Conservation (phyloP, 2,888 invertebrate genomes). For the Pollenia labialis region DNA sequence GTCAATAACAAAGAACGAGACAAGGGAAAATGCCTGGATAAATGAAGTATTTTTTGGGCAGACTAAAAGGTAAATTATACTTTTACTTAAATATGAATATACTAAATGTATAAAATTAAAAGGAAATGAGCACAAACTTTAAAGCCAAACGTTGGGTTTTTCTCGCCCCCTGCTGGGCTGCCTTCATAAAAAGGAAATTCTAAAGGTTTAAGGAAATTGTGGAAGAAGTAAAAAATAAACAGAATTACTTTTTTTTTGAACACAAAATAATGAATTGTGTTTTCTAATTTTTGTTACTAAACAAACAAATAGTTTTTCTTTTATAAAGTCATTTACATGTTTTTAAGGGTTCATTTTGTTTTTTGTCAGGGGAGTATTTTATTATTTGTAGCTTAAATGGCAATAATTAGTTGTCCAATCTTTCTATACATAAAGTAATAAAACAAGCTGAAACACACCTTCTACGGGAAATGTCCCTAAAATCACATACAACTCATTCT, state of each 20-base stretch:
- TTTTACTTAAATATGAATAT: background rate
- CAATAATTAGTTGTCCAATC: conserved; percentile 10
- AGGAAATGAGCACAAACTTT: conserved; percentile 20
- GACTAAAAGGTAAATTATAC: conserved; percentile 7
- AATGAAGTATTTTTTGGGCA: conserved; percentile 1
- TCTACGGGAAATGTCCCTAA: background rate
- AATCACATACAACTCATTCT: background rate
- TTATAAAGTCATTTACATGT: background rate
- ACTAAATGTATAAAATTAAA: background rate
- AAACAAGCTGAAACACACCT: background rate
- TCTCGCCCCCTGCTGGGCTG: background rate
- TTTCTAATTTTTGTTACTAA: background rate
- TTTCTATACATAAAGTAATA: background rate
- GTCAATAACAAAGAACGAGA: background rate
- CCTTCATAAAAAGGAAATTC: conserved; percentile 25
- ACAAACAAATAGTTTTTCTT: too few species aligned
- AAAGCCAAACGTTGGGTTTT: background rate
- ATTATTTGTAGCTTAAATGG: background rate
- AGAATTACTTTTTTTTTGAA: background rate
- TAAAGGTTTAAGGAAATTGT: conserved; percentile 23
- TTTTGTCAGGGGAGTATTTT: background rate
- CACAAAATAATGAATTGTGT: background rate
- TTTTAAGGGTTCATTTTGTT: background rate
- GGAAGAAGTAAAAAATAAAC: background rate
- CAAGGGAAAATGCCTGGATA: conserved; percentile 9